Base-by-base conservation (phyloP, 2,797 vertebrate genomes). In the Muscicapa comitata region DNA sequence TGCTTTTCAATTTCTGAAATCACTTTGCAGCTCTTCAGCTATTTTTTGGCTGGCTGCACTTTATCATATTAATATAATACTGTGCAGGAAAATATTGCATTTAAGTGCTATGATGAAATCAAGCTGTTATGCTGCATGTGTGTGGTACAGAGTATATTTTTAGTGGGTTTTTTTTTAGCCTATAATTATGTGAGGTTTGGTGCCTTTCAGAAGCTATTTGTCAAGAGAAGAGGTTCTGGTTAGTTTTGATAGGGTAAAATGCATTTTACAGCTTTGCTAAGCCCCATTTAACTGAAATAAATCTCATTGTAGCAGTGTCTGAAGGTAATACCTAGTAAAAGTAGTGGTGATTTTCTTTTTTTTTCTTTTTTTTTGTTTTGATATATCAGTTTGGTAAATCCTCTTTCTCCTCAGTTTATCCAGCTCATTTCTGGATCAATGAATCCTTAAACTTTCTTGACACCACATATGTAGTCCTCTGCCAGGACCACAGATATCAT, bases 91-190 rank as follows among this genome's bases (percentile, higher is more conserved):
- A 97, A 96, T 91, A 79, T 85, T 89, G 67, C 57, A 68, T 92
- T 91, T 63, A 55, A 97, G 94, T 91, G 79, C 91, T 96, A 74
- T 90, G 95, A 96, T 96, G 94, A 97, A 97, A 92, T 96, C 97
- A 97, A 78, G 71, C 96, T 97, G 96, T 89, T 91, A 67, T 7
- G 47, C 93, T 96, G 95, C 84, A 93, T 94, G 95, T 97, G 97
- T 97, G 96, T 97, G 95, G 97, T 94, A 93, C 19, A 5, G 78
- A 92, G 53, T 88, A 66, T 97, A 97, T 97, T 97, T 98, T 97
- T 97, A 97, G 97, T 73, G 90, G 3, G 0, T 26, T 21, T 65
- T 65, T 82, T 59, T 95, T 92, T 90, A 95, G 74, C 88, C 94
- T 97, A 40, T 96, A 97, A 97, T 97, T 97, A 96, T 86, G 83